phyloP scores from a whole-genome alignment of 2,888 invertebrate genomes.

The Alloscopus bannaensis region DNA sequence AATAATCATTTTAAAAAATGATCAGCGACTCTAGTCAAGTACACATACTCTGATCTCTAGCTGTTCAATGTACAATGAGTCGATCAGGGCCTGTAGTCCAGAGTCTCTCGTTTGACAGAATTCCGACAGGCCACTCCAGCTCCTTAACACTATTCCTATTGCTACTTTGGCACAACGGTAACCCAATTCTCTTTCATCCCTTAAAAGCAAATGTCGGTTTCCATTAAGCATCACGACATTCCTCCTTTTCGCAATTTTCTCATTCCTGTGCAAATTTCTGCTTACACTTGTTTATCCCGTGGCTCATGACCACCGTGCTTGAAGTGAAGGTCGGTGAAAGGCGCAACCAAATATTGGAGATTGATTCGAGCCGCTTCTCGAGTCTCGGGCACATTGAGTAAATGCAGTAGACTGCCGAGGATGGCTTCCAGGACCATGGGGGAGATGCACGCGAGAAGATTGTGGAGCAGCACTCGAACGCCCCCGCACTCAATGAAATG shows the following conservation, averaged over 20 bases:
- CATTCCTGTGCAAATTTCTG: neutral
- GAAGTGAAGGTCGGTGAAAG: conserved; percentile 94
- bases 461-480: conserved; percentile 86
- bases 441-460: conserved; percentile 89
- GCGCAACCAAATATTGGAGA: conserved; percentile 91
- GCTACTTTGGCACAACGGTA: conserved; percentile 91
- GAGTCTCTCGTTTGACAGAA: conserved; percentile 88
- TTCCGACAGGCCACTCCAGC: conserved; percentile 93
- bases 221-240: too few species aligned
- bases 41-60: conserved; percentile 90
- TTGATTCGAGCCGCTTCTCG: conserved; percentile 86
- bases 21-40: neutral
- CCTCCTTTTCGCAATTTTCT: neutral
- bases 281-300: conserved; percentile 69
- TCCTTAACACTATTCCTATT: conserved; percentile 67
- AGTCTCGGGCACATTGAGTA: conserved; percentile 89
- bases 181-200: conserved; percentile 84
- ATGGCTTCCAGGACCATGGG: conserved; percentile 93
- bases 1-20: neutral
- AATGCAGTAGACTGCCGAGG: conserved; percentile 89
- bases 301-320: conserved; percentile 74
- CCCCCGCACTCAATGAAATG: conserved; percentile 89
- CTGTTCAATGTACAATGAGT: conserved; percentile 89
- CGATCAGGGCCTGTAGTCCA: conserved; percentile 86
- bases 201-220: conserved; percentile 53